phyloP scores from a whole-genome alignment of 2,888 invertebrate genomes.

The Sesia bembeciformis region DNA sequence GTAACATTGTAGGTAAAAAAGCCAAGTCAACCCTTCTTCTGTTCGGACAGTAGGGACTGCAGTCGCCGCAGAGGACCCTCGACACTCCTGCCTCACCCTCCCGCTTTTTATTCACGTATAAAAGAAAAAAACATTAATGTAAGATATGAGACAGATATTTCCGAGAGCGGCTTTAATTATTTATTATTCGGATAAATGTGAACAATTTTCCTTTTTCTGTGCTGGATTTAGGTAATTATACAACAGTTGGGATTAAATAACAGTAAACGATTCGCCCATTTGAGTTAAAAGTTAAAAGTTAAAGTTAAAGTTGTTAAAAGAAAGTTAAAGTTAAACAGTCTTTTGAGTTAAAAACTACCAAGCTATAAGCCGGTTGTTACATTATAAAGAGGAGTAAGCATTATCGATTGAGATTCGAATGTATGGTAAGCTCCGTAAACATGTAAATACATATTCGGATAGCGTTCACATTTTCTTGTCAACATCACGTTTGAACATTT shows the following conservation, averaged over 20 bases:
- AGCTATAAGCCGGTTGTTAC: too few species aligned
- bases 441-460: conserved; percentile 13
- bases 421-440: neutral
- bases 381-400: too few species aligned
- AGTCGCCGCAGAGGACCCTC: conserved; percentile 16
- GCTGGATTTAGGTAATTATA: conserved; percentile 22
- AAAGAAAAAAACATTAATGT: conserved; percentile 51
- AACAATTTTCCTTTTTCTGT: conserved; percentile 25
- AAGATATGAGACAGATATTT: conserved; percentile 15
- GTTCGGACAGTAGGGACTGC: conserved; percentile 29
- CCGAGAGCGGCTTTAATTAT: too few species aligned
- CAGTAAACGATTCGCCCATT: conserved; percentile 4
- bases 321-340: too few species aligned
- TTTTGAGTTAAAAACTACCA: neutral
- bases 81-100: conserved; percentile 30
- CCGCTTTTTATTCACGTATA: conserved; percentile 36
- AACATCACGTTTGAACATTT: conserved; percentile 36
- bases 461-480: conserved; percentile 35
- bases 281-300: too few species aligned
- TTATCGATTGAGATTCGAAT: too few species aligned
- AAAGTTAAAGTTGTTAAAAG: too few species aligned
- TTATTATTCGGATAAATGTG: too few species aligned
- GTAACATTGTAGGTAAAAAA: conserved; percentile 13
- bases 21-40: conserved; percentile 47
- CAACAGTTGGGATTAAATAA: conserved; percentile 12